Evolutionary conservation across 1,140 invertebrate genomes (phyloP).

Genomic region (Armadillidium nasatum): DNA sequence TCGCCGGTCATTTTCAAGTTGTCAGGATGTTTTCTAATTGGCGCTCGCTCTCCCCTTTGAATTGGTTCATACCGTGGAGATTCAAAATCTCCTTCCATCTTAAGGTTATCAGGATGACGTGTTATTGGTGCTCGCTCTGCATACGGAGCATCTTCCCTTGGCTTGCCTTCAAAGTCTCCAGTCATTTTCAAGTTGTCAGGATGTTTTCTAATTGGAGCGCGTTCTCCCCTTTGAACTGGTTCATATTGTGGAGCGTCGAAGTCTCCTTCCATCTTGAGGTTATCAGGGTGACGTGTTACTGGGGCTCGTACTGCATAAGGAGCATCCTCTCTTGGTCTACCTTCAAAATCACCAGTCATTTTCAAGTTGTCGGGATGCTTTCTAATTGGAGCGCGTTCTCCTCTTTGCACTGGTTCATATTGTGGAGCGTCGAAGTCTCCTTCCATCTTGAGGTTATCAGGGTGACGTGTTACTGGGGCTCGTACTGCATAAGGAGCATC

Average conservation of each 20-base stretch:
- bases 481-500: slow-evolving; percentile 13
- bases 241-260: slow-evolving; percentile 50
- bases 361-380: slow-evolving; percentile 60
- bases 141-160: slow-evolving; percentile 35
- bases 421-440: slow-evolving; percentile 48
- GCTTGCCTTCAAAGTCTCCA: slow-evolving; percentile 56
- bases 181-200: slow-evolving; percentile 51
- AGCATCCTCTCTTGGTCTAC: slow-evolving; percentile 47
- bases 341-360: slow-evolving; percentile 61
- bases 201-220: slow-evolving; percentile 35
- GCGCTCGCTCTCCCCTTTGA: slow-evolving; percentile 49
- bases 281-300: slow-evolving; percentile 53
- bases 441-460: slow-evolving; percentile 46
- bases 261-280: slow-evolving; percentile 55
- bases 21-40: slow-evolving; percentile 52
- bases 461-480: slow-evolving; percentile 46
- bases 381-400: slow-evolving; percentile 57
- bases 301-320: slow-evolving; percentile 28
- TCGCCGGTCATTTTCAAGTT: slow-evolving; percentile 53
- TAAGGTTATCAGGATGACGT: slow-evolving; percentile 45
- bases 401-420: slow-evolving; percentile 46
- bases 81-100: slow-evolving; percentile 42
- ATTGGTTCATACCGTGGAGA: not conserved
- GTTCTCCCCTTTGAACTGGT: slow-evolving; percentile 47
- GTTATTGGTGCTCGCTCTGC: slow-evolving; percentile 51